Conservation (phyloP, 2,888 invertebrate genomes). For the Nycteola revayana region DNA sequence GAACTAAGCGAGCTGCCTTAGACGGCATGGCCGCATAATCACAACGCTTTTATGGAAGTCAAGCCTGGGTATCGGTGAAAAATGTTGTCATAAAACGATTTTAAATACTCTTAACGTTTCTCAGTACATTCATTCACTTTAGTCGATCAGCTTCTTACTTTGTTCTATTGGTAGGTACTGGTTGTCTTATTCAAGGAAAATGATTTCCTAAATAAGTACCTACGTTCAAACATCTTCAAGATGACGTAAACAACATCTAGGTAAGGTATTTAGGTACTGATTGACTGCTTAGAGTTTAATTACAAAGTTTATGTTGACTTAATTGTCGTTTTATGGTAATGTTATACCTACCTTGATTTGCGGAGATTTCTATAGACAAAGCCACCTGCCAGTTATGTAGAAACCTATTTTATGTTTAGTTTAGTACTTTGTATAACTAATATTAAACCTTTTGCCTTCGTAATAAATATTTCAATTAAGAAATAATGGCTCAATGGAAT, state of each 20-base stretch:
- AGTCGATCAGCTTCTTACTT: slow-evolving; percentile 35
- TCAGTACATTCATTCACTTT: slow-evolving; percentile 29
- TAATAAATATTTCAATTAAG: slow-evolving; percentile 32
- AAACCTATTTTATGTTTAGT: no score
- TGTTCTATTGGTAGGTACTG: slow-evolving; percentile 22
- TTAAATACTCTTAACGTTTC: slow-evolving; percentile 62
- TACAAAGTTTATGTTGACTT: slow-evolving; percentile 5
- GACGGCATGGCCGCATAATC: slow-evolving; percentile 68
- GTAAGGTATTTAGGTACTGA: no score
- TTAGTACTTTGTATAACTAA: no score
- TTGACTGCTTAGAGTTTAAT: neutral
- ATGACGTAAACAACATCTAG: slow-evolving; percentile 20
- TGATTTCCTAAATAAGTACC: slow-evolving; percentile 22
- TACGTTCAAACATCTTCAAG: slow-evolving; percentile 26
- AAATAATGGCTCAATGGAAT: slow-evolving; percentile 35
- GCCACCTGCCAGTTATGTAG: no score
- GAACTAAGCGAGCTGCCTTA: slow-evolving; percentile 62
- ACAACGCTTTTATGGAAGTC: slow-evolving; percentile 64
- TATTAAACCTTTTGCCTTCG: no score
- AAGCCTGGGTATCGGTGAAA: slow-evolving; percentile 65
- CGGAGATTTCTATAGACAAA: no score
- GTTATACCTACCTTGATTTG: no score
- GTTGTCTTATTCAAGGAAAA: slow-evolving; percentile 24
- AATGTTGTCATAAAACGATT: slow-evolving; percentile 74
- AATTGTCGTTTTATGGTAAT: neutral